Base-by-base conservation (phyloP, 2,888 invertebrate genomes). In the Lasioglossum pauxillum region DNA sequence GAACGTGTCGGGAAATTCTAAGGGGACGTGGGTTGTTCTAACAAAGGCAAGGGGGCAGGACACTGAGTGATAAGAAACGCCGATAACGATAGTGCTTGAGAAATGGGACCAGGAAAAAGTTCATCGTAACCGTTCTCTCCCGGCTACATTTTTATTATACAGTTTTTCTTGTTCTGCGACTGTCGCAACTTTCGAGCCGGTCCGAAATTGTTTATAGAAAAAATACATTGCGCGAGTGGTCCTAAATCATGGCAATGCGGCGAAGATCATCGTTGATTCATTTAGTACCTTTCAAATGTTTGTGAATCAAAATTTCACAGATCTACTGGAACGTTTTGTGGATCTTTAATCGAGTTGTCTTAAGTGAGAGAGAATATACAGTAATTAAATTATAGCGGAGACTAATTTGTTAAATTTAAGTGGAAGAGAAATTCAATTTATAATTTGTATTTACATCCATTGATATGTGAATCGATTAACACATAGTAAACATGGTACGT, bases 31-130 rank as follows among this genome's bases (percentile, higher is more conserved):
- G 53, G 23, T 53, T 53, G 53, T 53, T 53, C 53, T 53, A 53
- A 53, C 53, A 23, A 53, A 23, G 19, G 8, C 19, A 31, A 35
- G 67, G 19, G 16, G 19, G 0, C 67, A 35, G 49, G 67, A 75
- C 73, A 64, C 16, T 7, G 60, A 64, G 27, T n/a, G 60, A 31
- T 64, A 75, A 72, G 78, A 83, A 89, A 84, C 79, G 77, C 86
- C 85, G 60, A 74, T 71, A 87, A 81, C 71, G 83, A 91, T 91
- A 90, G 88, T 90, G 89, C 82, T 92, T 89, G 89, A 91, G 91
- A 93, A 91, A 91, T 91, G 93, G 93, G 93, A 93, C 93, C 93
- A 93, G 91, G 88, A 90, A 92, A 88, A 86, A 82, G 85, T 89
- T 88, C 89, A 85, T 85, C 83, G 87, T 88, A 85, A 91, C 84